Evolutionary conservation across 1,140 invertebrate species (phyloP).

Genomic region (Camponotus pennsylvanicus): DNA sequence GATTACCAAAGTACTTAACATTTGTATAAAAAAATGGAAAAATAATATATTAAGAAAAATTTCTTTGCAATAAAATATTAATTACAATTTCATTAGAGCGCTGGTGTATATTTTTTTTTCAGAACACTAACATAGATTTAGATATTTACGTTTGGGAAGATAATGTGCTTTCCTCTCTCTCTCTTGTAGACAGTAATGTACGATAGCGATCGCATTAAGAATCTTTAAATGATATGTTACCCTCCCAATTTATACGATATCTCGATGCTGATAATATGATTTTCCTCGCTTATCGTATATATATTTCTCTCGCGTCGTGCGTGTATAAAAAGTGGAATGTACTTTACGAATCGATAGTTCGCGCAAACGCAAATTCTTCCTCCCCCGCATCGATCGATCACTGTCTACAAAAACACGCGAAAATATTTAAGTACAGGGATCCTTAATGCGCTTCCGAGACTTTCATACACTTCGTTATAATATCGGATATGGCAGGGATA

Average conservation of each 20-base stretch:
- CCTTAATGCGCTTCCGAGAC: not conserved
- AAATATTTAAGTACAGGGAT: conserved; percentile 68
- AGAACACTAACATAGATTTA: conserved; percentile 14
- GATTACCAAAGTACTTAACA: not conserved
- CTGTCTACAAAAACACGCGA: conserved; percentile 51
- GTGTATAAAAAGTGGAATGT: conserved; percentile 44
- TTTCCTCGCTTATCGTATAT: not conserved
- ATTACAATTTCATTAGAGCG: not conserved
- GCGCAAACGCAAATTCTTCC: conserved; percentile 20
- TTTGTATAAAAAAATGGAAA: not conserved
- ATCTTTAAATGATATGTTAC: conserved; percentile 55
- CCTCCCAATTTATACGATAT: conserved; percentile 14
- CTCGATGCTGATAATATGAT: conserved; percentile 17
- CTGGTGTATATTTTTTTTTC: conserved; percentile 11
- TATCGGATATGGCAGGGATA: conserved; percentile 78
- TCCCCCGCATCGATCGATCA: conserved; percentile 1
- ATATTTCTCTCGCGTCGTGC: not conserved
- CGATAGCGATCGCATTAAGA: not conserved
- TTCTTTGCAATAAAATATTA: not conserved
- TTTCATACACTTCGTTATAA: conserved; percentile 58
- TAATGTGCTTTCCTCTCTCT: not conserved
- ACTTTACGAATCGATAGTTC: conserved; percentile 27
- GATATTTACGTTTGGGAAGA: conserved; percentile 56
- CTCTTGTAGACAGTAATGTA: conserved; percentile 52
- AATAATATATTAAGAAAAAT: not conserved